Conservation (phyloP, 2,888 invertebrate genomes). For the Venusia cambrica region DNA sequence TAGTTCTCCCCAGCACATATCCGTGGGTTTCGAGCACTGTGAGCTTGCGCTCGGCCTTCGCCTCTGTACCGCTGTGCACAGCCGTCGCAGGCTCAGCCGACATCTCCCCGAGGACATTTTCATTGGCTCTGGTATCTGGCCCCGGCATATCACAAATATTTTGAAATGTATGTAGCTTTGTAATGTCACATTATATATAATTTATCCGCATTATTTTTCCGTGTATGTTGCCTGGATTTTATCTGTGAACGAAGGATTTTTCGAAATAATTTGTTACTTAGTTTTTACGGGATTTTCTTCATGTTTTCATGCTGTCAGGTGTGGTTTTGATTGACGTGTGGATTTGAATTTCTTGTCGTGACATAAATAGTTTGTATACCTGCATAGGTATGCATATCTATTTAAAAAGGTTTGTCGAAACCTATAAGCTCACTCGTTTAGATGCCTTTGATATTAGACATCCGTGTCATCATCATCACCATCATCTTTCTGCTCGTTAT, state of each 20-base stretch:
- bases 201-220: conserved; percentile 62
- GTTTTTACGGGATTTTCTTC: conserved; percentile 54
- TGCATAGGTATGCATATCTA: no score
- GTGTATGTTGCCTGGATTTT: conserved; percentile 51
- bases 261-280: no score
- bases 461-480: no score
- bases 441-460: no score
- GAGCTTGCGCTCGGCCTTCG: conserved; percentile 67
- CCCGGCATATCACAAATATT: conserved; percentile 76
- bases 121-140: conserved; percentile 73
- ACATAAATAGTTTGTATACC: conserved; percentile 30
- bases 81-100: conserved; percentile 71
- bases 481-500: no score
- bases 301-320: conserved; percentile 65
- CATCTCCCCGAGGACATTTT: conserved; percentile 75
- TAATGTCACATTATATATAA: conserved; percentile 67
- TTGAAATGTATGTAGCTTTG: conserved; percentile 49
- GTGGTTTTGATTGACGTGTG: conserved; percentile 37
- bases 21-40: conserved; percentile 90
- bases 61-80: conserved; percentile 66
- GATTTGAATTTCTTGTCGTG: conserved; percentile 46
- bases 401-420: no score
- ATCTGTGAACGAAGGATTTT: no score
- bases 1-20: conserved; percentile 86
- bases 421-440: no score